Evolutionary conservation across 2,888 invertebrate genomes (phyloP), one percentile per base, ranked within the genome.

Genomic region (Melitaea athalia): DNA sequence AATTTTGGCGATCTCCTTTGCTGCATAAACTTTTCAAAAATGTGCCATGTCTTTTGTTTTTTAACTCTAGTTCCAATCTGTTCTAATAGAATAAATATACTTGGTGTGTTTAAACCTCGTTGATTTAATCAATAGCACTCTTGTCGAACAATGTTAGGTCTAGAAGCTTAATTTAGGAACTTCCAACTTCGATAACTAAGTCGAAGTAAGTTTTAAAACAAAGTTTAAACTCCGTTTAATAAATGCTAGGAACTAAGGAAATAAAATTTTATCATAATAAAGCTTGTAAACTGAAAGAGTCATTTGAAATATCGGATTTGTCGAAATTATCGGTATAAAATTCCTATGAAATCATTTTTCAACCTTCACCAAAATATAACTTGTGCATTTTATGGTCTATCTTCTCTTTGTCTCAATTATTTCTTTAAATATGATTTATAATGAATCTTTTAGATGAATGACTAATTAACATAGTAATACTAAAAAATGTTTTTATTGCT

Each of bases 111-210:
- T 63, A 42, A 62, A 64, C 59, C 67, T 63, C 64, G 53, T 59
- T 55, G 69, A 71, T 69, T 67, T 59, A 69, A 64, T 59, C 69
- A 61, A 69, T 69, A 67, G 62, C 45, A 43, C 67, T 71, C 62
- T 69, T 67, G 62, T 60, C 59, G 63, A 71, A 67, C 69, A 67
- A 69, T 67, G 57, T 69, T 71, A 53, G 67, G 52, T 68, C 63
- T 67, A 33, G 59, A 68, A 67, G 65, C 64, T 68, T 47, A 70
- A 68, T 64, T 70, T 65, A 55, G 67, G 47, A 64, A 62, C 62
- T 69, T 53, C 47, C 52, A 64, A 52, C 52, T 67, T 59, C 52
- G 57, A 31, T 57, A 68, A 71, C 63, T 59, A 52, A 67, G 50
- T 69, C 64, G 31, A 47, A 47, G 60, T 63, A 43, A 71, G 69